Percentiles rank a stretch among this genome's conserved stretches.
phyloP scores from a whole-genome alignment of 2,797 vertebrate species.

The Anguilla pacifica region DNA sequence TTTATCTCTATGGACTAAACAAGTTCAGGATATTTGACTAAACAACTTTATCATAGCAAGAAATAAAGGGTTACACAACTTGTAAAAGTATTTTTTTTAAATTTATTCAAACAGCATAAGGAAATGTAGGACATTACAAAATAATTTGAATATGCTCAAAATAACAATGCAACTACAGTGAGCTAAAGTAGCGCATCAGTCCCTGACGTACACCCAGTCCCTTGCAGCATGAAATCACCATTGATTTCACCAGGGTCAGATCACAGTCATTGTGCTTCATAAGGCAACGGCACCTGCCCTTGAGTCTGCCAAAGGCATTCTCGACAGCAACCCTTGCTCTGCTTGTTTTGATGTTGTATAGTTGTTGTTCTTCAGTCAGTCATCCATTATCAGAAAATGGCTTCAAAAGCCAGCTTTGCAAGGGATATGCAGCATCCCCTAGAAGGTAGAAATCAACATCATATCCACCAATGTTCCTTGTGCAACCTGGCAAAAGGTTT shows the following conservation, averaged over 20 bases:
- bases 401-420: constrained; percentile 52
- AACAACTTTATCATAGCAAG: no score
- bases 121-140: no score
- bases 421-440: constrained; percentile 41
- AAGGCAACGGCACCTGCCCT: constrained; percentile 50
- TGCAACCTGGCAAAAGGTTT: constrained; percentile 34
- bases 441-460: constrained; percentile 47
- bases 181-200: no score
- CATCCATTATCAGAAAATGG: constrained; percentile 33
- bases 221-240: constrained; percentile 44
- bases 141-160: no score
- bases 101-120: no score
- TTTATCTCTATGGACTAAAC: no score
- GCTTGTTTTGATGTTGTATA: constrained; percentile 32
- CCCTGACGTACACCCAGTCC: no score
- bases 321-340: constrained; percentile 25
- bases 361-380: constrained; percentile 10
- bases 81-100: no score
- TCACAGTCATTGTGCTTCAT: constrained; percentile 48
- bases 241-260: constrained; percentile 42
- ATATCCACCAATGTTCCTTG: not conserved
- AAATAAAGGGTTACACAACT: no score
- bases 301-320: constrained; percentile 43
- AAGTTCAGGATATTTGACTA: no score
- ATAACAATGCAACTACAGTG: no score